A percentile compares a stretch with the other conserved stretches of the same genome.
Conservation (phyloP, 2,888 invertebrate species). For the Torymus auratus region DNA sequence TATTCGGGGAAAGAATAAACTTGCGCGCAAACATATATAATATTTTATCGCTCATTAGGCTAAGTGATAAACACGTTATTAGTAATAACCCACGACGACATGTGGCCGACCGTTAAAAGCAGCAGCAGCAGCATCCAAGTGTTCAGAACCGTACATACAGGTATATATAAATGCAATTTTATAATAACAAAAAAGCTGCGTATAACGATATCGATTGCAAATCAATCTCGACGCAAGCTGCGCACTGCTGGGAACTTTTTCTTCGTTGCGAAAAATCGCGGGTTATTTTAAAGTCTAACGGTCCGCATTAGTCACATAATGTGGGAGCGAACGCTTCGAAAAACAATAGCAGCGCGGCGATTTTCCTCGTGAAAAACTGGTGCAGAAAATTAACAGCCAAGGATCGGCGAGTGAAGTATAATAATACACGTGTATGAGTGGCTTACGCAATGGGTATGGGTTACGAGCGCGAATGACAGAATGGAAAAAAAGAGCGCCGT, state of each 20-base stretch:
- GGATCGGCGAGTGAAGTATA: slow-evolving; percentile 29
- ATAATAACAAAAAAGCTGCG: too few relatives aligned
- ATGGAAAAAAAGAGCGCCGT: slow-evolving; percentile 18
- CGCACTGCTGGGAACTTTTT: too few relatives aligned
- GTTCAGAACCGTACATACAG: too few relatives aligned
- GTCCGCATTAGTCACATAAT: slow-evolving; percentile 41
- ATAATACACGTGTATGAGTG: background rate
- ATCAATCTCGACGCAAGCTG: too few relatives aligned
- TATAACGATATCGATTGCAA: too few relatives aligned
- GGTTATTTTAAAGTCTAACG: slow-evolving; percentile 48
- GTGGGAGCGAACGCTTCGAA: background rate
- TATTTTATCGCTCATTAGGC: slow-evolving; percentile 45
- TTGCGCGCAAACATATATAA: slow-evolving; percentile 14
- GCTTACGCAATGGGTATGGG: slow-evolving; percentile 46
- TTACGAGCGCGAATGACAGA: slow-evolving; percentile 10
- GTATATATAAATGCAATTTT: too few relatives aligned
- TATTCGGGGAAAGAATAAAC: background rate
- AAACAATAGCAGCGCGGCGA: slow-evolving; percentile 24
- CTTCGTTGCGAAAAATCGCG: background rate
- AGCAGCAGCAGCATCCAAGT: too few relatives aligned
- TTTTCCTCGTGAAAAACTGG: slow-evolving; percentile 50
- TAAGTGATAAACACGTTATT: slow-evolving; percentile 29
- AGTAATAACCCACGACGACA: slow-evolving; percentile 13
- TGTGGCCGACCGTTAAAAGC: slow-evolving; percentile 35
- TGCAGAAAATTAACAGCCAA: slow-evolving; percentile 50